Evolutionary conservation across 2,888 invertebrate species (phyloP), one percentile per base, ranked within the genome.

Genomic region (Amphipoea lucens): DNA sequence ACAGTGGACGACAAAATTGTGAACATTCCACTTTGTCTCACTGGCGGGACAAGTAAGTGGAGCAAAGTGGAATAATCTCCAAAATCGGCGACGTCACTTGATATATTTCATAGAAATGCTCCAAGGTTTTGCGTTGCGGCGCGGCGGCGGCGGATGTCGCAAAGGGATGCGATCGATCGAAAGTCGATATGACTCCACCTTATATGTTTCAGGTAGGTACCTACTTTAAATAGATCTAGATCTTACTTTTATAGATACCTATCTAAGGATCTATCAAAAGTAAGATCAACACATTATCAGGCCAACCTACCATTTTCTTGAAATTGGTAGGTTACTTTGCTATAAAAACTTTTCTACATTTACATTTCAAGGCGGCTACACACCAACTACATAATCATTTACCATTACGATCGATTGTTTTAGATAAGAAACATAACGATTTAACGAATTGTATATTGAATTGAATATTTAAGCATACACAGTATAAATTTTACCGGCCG

Each of bases 351-450:
- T 42, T 45, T 9, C 29, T 45, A 45, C 12, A 29, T 29, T 29
- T 29, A 29, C 29, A 29, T 67, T 54, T 67, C 40, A 67, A 29
- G 23, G 23, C 57, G 48, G 12, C 40, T 17, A 17, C 45, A 9
- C 36, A 78, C 3, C 17, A 45, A 79, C 48, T 48, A 17, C 23
- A 20, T 69, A 51, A 42, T n/a, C 20, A 29, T 54, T 70, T 51
- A 68, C 48, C 40, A 67, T 67, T 67, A 78, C 68, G 48, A 51
- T 51, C 48, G 48, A 67, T 67, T 17, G 36, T 51, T 60, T 60
- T 17, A 29, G 78, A 57, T 67, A 79, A 40, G 23, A 45, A 6
- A 63, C 77, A 45, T n/a, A 57, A 51, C 9, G 17, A 69, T 48
- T 73, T 42, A 42, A 45, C 45, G 9, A 45, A 45, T 45, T 45